Base-by-base conservation (phyloP, 2,888 invertebrate species). In the Onchidella celtica region DNA sequence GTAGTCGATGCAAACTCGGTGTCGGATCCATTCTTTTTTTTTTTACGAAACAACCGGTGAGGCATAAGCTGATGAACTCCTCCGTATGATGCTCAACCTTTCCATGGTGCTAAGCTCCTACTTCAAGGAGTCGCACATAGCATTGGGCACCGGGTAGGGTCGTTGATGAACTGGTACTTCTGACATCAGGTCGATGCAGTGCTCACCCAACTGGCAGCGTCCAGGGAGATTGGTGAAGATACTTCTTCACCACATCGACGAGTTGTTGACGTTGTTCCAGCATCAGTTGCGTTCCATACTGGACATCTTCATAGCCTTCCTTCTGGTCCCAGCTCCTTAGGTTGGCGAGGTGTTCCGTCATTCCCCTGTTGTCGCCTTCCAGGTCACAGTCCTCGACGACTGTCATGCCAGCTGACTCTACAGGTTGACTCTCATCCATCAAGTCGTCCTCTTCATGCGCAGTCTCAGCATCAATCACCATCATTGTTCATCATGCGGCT, bases 111-210 rank as follows among this genome's bases (percentile, higher is more conserved):
- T 24, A 2, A 75, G 29, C 38, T 61, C 75, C 27, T 61, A 3
- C 57, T 11, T 72, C n/a, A 79, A 21, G 11, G 59, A 17, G 17
- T 61, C 38, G 27, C 27, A 21, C 63, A 72, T 24, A 3, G 40
- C 61, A 59, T 72, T 32, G 9, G 79, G 79, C 21, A 79, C 29
- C 21, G 79, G 69, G 57, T 78, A 78, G 21, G 69, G 78, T n/a
- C 24, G 14, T 3, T 29, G 32, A 32, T 55, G 57, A 17, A 78
- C 29, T 27, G 78, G 78, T 55, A 34, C 57, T 2, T 78, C 78
- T 14, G 66, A 47, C 14, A 34, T 78, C 47, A 78, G 66, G 14
- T 59, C 59, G 68, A 66, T 66, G 24, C 29, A 29, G 32, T 66
- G 6, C 4, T 66, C 29, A 66, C 21, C 66, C 66, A 14, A 32